phyloP scores from a whole-genome alignment of 2,113 vertebrate species.

The Phalacrocorax pelagicus region DNA sequence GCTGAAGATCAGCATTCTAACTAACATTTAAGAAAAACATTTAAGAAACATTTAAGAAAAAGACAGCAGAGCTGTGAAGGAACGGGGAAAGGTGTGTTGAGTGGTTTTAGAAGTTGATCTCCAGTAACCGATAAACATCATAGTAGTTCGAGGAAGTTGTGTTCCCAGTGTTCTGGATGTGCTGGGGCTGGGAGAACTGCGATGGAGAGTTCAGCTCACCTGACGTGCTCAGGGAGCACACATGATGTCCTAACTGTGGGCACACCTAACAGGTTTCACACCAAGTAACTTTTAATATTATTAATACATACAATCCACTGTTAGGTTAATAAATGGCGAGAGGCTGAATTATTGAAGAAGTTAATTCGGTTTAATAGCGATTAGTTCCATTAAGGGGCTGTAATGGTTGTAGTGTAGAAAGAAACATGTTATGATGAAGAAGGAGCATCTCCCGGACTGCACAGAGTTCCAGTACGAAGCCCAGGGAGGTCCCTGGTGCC shows the following conservation, averaged over 20 bases:
- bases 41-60: not conserved
- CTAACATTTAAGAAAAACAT: not conserved
- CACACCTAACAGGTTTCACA: not conserved
- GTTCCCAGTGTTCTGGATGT: not conserved
- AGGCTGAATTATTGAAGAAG: not conserved
- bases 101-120: not conserved
- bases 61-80: not conserved
- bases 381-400: not conserved
- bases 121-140: not conserved
- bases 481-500: not conserved
- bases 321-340: not conserved
- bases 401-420: not conserved
- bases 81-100: not conserved
- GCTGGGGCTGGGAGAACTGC: not conserved
- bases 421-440: not conserved
- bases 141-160: not conserved
- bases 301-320: not conserved
- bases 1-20: not conserved
- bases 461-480: not conserved
- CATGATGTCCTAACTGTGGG: not conserved
- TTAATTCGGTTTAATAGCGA: not conserved
- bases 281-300: not conserved
- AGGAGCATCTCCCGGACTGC: not conserved
- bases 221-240: not conserved
- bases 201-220: not conserved